Evolutionary conservation across 2,888 invertebrate genomes (phyloP), one percentile per base, ranked within the genome.

Genomic region (Choristoneura rosaceana): DNA sequence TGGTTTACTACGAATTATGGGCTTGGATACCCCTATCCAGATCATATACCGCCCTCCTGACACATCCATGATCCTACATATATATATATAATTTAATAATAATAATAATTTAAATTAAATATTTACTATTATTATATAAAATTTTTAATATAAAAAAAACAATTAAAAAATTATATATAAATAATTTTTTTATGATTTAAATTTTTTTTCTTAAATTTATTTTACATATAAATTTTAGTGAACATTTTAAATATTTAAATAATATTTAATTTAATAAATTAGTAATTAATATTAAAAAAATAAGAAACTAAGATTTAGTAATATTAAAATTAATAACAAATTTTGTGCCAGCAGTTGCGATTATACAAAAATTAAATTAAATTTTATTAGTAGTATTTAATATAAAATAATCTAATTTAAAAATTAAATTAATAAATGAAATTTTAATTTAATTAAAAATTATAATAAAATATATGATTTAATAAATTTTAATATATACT

Each of bases 331-430:
- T 94, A 95, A 91, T 94, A 93, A 95, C 94, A 86, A 95, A 95
- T 92, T 94, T 95, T 95, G 95, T 95, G 95, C 95, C 95, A 96
- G 96, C 96, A 95, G 94, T 95, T 94, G 96, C 95, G 96, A 95
- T 96, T 96, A 96, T 82, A 95, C 95, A 95, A 93, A 93, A 92
- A 83, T 94, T 94, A 87, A 92, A 62, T 62, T 62, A 25, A 95
- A 95, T 94, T 92, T 90, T 93, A 86, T 94, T 90, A 43, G 25
- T 62, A 45, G 45, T 62, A 62, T 45, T 61, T 12, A 61, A 61
- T 61, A 61, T 61, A 81, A 80, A 77, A 79, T 15, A 25, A 81
- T 83, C 87, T 84, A 87, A 84, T 84, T 81, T 80, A 88, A 90
- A 89, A 87, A 85, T 89, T 83, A 85, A 84, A 85, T 93, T 92